Evolutionary conservation across 2,113 vertebrate species (phyloP), one percentile per base, ranked within the genome.

Genomic region (Sinocyclocheilus maitianheensis): DNA sequence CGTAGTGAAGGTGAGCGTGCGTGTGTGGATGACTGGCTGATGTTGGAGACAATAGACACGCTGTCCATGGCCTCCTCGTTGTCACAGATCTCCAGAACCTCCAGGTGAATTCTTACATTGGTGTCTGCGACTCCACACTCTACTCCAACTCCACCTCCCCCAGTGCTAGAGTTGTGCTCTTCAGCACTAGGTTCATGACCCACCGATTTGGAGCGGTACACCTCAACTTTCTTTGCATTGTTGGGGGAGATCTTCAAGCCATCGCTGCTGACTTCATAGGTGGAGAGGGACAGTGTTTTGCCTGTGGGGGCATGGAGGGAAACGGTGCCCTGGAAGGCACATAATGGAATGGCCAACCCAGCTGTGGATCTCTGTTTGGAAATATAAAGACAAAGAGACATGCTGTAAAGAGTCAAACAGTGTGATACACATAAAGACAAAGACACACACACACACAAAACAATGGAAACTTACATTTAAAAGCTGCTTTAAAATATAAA

Each of bases 31-130:
- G 98, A 98, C 93, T 99, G 98, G 90, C 98, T 99, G 94, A 99
- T 99, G 90, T 96, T 99, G 83, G 97, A 99, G 84, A 99, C 91
- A 89, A 99, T 99, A 3, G 98, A 99, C 89, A 99, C 97, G 0
- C 97, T 98, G 92, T 99, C 98, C 97, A 97, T 94, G 58, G 97
- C 97, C 91, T 98, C 97, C 55, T 99, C 96, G 0, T 97, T 97
- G 90, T 97, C 97, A 16, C 98, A 99, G 77, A 99, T 99, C 92
- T 99, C 98, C 85, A 99, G 94, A 14, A 99, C 98, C 84, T 99
- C 98, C 69, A 99, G 85, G 88, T 99, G 98, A 89, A 99, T 99
- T 91, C 97, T 99, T 3, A 99, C 98, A 0, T 94, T 99, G 6
- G 97, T 96, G 94, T 99, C 97, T 0, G 93, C 96, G 9, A 97